Conservation (phyloP, 2,888 invertebrate species). For the Epinotia brunnichana region DNA sequence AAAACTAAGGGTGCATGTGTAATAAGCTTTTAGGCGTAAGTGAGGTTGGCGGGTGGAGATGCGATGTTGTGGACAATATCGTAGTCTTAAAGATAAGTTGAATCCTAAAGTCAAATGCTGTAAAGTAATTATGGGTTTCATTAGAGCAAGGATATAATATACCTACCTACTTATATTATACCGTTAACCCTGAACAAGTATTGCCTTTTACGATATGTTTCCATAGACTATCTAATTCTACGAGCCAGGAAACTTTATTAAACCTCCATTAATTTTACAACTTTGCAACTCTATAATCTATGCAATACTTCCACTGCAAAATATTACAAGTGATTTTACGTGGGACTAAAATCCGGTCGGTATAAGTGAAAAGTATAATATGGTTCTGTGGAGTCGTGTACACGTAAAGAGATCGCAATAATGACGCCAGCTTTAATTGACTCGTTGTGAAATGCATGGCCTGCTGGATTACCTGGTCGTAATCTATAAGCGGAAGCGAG, state of each 20-base stretch:
- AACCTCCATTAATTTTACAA: not conserved
- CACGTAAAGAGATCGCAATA: slow-evolving; percentile 65
- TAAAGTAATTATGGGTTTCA: not conserved
- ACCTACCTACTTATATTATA: not conserved
- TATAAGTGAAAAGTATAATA: slow-evolving; percentile 32
- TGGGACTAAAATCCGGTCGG: not conserved
- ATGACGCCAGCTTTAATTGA: slow-evolving; percentile 72
- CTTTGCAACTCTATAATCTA: not conserved
- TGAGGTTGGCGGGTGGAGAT: slow-evolving; percentile 64
- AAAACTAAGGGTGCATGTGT: slow-evolving; percentile 76
- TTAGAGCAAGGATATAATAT: slow-evolving; percentile 1
- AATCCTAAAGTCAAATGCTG: not conserved
- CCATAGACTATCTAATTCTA: slow-evolving; percentile 1
- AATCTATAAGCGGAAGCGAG: slow-evolving; percentile 53
- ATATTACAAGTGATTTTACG: not conserved
- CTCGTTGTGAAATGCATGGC: slow-evolving; percentile 70
- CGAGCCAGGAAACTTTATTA: not conserved
- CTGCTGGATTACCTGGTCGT: slow-evolving; percentile 43
- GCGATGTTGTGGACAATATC: not conserved
- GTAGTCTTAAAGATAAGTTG: not conserved
- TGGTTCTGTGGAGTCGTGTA: slow-evolving; percentile 45
- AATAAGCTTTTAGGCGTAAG: slow-evolving; percentile 76
- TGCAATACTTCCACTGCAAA: not conserved
- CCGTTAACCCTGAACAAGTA: not conserved
- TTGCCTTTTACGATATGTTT: not conserved